Percentiles rank a stretch among this genome's conserved stretches.
Conservation (phyloP, 2,113 vertebrate genomes). For the Hippocampus abdominalis region DNA sequence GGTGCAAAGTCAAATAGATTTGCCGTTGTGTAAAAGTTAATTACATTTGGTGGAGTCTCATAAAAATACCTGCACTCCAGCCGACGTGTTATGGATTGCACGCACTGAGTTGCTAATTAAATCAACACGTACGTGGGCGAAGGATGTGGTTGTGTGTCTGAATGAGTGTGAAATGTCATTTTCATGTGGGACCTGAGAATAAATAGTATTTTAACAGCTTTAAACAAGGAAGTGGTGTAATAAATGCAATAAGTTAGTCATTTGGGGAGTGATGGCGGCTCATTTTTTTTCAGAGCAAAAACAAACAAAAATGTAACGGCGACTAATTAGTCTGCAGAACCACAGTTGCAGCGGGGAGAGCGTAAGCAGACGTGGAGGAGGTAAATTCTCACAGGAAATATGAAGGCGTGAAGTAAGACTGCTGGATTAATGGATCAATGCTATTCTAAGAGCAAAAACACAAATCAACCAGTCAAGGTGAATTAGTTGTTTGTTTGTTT, state of each 20-base stretch:
- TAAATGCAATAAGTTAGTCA: background rate
- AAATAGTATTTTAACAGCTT: slow-evolving; percentile 2
- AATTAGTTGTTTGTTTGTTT: no score
- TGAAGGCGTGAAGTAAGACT: slow-evolving; percentile 22
- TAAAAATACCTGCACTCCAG: slow-evolving; percentile 4
- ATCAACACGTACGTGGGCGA: slow-evolving; percentile 20
- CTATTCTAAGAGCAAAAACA: background rate
- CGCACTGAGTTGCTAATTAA: slow-evolving; percentile 25
- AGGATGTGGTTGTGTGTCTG: slow-evolving; percentile 14
- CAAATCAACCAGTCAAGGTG: background rate
- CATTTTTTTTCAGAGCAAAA: background rate
- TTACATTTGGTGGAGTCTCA: slow-evolving; percentile 13
- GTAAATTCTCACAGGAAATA: slow-evolving; percentile 22
- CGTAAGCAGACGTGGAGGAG: slow-evolving; percentile 12
- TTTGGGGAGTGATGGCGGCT: no score
- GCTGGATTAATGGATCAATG: slow-evolving; percentile 36
- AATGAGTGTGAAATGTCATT: slow-evolving; percentile 27
- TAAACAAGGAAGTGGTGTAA: background rate
- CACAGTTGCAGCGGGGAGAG: slow-evolving; percentile 15
- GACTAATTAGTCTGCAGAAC: slow-evolving; percentile 28
- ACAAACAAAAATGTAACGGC: slow-evolving; percentile 2
- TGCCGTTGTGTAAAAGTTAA: background rate
- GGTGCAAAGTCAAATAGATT: background rate
- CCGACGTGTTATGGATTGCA: slow-evolving; percentile 21
- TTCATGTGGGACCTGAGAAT: background rate